Base-by-base conservation (phyloP, 2,113 vertebrate species). In the Salvelinus namaycush region DNA sequence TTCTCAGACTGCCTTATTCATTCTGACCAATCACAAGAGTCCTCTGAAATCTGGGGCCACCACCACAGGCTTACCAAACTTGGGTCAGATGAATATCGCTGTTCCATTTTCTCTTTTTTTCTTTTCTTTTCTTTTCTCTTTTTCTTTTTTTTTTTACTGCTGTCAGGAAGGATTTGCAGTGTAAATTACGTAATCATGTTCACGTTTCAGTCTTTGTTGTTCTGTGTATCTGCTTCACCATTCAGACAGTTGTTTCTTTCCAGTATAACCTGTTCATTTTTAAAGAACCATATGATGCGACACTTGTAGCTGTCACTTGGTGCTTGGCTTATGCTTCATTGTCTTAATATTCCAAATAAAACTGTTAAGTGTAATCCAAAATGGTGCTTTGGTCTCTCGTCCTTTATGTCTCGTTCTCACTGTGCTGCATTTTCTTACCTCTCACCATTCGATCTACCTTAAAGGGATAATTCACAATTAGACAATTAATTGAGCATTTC, bases 281-380 rank as follows among this genome's bases (percentile, higher is more conserved):
- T 88, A 70, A 90, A 90, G 89, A 93, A 87, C 90, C 87, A 85
- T 89, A 92, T 83, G 89, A 90, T 90, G 87, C 86, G 81, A 89
- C 89, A 92, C 89, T 87, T 93, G 91, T 93, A 93, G 91, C 89
- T 93, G 91, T 94, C 93, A 91, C 92, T 92, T 92, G 92, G 93
- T 94, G 93, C 94, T 94, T 93, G 90, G 92, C 91, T 90, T 92
- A 89, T 90, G 92, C 92, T 94, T 93, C 89, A 92, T 93, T 94
- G 93, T 94, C 93, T 94, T 94, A 94, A 94, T 94, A 93, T 92
- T 94, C 91, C 89, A 92, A 93, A 94, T 94, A 93, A 94, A 94
- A 92, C 87, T 87, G 87, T 94, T 90, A 91, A 93, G 89, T 93
- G 91, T 94, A 92, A 92, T 89, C 88, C 86, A 89, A 83, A 86